Evolutionary conservation across 1,140 invertebrate species (phyloP).

Genomic region (Lepidostoma basale): DNA sequence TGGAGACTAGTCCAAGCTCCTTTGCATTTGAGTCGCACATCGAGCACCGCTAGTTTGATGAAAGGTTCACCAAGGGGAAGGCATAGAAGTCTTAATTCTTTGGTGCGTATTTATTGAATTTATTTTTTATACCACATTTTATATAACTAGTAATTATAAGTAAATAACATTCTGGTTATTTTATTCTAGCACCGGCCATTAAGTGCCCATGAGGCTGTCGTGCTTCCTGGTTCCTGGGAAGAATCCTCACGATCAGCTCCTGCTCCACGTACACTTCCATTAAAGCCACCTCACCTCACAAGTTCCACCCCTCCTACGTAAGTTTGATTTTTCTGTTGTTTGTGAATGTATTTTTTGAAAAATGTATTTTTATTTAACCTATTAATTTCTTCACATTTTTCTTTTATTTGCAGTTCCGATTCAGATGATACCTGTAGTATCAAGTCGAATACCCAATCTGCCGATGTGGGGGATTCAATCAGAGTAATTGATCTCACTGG

Average conservation of each 20-base stretch:
- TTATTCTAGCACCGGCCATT: slow-evolving; percentile 37
- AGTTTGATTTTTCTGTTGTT: too few species aligned
- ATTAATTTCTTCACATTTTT: neutral
- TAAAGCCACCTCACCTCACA: slow-evolving; percentile 54
- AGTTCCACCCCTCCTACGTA: slow-evolving; percentile 47
- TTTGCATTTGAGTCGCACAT: slow-evolving; percentile 78
- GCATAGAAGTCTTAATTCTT: slow-evolving; percentile 54
- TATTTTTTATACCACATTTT: too few species aligned
- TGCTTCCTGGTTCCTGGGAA: slow-evolving; percentile 57
- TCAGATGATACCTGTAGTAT: slow-evolving; percentile 43
- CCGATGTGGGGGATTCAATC: slow-evolving; percentile 31
- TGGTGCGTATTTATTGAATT: slow-evolving; percentile 45
- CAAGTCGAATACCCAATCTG: slow-evolving; percentile 33
- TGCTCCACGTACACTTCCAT: slow-evolving; percentile 57
- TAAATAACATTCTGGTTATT: too few species aligned
- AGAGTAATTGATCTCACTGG: slow-evolving; percentile 66
- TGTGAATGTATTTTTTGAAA: too few species aligned
- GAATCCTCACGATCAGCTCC: slow-evolving; percentile 61
- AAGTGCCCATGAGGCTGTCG: slow-evolving; percentile 35
- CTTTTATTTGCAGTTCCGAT: slow-evolving; percentile 37
- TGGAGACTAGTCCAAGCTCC: slow-evolving; percentile 81
- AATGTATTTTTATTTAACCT: too few species aligned
- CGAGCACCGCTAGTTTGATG: slow-evolving; percentile 68
- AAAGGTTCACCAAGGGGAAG: slow-evolving; percentile 57
- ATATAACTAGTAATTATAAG: too few species aligned